These are phyloP conservation scores for Mirza zaza DNA, from an alignment of 2,113 vertebrate genomes.

Conservation along the genomic window DNA sequence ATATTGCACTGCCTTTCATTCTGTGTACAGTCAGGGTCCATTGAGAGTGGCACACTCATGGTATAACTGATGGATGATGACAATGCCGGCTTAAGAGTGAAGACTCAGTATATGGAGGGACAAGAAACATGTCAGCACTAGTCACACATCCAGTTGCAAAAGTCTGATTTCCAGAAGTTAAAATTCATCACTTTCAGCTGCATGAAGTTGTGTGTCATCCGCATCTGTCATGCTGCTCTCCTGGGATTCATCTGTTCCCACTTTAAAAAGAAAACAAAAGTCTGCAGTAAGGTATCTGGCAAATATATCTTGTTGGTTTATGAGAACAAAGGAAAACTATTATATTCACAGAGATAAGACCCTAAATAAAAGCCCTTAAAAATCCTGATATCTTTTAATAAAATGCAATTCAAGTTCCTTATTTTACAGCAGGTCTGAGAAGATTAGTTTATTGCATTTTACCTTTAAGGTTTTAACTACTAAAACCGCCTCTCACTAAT, in stretches of 20 bases:
- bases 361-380: slow-evolving; percentile 4
- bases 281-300: background rate
- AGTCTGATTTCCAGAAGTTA: slow-evolving; percentile 86
- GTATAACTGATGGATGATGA: slow-evolving; percentile 69
- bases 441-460: slow-evolving; percentile 26
- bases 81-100: slow-evolving; percentile 83
- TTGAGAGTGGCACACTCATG: slow-evolving; percentile 74
- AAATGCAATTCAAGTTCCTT: slow-evolving; percentile 1
- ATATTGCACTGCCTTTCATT: slow-evolving; percentile 83
- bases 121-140: slow-evolving; percentile 85
- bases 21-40: slow-evolving; percentile 75
- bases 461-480: slow-evolving; percentile 27
- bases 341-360: background rate
- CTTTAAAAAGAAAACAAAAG: slow-evolving; percentile 74
- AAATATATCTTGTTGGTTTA: background rate
- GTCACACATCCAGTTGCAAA: slow-evolving; percentile 82
- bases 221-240: slow-evolving; percentile 99
- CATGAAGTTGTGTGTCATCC: slow-evolving; percentile 97
- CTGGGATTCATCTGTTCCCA: slow-evolving; percentile 93
- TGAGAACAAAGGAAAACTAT: slow-evolving; percentile 28
- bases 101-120: slow-evolving; percentile 81
- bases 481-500: background rate
- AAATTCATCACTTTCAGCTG: slow-evolving; percentile 97
- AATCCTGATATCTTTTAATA: background rate
- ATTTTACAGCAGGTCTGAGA: background rate